phyloP scores from a whole-genome alignment of 2,113 vertebrate genomes.

The Bothrops jararaca region DNA sequence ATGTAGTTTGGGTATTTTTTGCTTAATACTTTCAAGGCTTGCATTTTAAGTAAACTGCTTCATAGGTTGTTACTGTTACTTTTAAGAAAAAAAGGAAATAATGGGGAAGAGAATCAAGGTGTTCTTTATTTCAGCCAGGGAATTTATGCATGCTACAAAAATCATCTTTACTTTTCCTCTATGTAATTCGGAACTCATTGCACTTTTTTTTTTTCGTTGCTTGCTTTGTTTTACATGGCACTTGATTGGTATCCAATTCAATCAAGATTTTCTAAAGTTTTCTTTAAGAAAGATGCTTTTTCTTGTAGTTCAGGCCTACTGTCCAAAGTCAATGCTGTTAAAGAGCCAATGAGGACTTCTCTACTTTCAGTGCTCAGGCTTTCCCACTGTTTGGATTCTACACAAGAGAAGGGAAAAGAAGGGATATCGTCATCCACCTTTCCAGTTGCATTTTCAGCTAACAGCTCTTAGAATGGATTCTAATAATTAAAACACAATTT shows the following conservation, averaged over 20 bases:
- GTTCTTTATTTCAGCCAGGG: slow-evolving; percentile 78
- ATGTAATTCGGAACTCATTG: slow-evolving; percentile 67
- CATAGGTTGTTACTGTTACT: slow-evolving; percentile 6
- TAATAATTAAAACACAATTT: background rate
- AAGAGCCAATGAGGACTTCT: slow-evolving; percentile 80
- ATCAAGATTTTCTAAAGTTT: slow-evolving; percentile 80
- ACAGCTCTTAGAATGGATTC: background rate
- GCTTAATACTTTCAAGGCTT: slow-evolving; percentile 2
- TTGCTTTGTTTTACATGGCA: slow-evolving; percentile 71
- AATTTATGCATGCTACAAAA: slow-evolving; percentile 80
- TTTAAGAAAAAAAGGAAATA: slow-evolving; percentile 63
- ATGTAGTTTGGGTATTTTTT: background rate
- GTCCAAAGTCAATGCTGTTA: slow-evolving; percentile 88
- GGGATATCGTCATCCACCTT: background rate
- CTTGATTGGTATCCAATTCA: slow-evolving; percentile 65
- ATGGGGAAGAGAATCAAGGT: slow-evolving; percentile 72
- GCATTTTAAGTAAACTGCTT: slow-evolving; percentile 32
- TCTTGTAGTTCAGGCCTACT: slow-evolving; percentile 88
- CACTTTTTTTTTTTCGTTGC: slow-evolving; percentile 21
- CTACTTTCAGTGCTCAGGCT: slow-evolving; percentile 84
- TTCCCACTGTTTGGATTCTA: slow-evolving; percentile 88
- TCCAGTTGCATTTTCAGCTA: background rate
- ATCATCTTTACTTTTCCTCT: slow-evolving; percentile 66
- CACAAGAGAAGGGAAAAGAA: slow-evolving; percentile 36
- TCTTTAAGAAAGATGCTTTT: slow-evolving; percentile 86